Conservation (phyloP, 1,140 invertebrate genomes). For the Pseudomyrmex gracilis region DNA sequence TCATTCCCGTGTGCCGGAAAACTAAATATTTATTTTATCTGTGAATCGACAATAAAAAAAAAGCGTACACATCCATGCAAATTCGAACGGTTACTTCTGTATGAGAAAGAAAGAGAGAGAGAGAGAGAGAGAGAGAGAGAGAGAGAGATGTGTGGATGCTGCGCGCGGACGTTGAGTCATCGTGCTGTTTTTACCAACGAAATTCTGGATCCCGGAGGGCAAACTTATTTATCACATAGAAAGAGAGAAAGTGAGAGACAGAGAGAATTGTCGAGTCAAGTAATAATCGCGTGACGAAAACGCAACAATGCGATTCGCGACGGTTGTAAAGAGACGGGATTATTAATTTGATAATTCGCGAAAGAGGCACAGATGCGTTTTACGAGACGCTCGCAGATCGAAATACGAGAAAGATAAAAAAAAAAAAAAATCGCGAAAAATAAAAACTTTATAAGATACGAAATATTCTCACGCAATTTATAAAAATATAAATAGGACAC, state of each 20-base stretch:
- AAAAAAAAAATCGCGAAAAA: background rate
- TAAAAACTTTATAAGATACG: background rate
- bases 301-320: background rate
- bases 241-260: no score
- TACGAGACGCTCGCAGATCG: background rate
- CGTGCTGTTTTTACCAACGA: slow-evolving; percentile 36
- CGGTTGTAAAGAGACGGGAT: background rate
- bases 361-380: background rate
- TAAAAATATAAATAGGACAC: background rate
- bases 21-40: no score
- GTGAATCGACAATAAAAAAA: no score
- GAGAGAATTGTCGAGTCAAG: background rate
- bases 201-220: background rate
- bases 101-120: background rate
- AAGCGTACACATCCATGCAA: no score
- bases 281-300: slow-evolving; percentile 4
- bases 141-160: background rate
- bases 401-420: background rate
- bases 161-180: slow-evolving; percentile 52
- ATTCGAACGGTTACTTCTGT: no score
- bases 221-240: slow-evolving; percentile 20
- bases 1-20: no score
- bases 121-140: background rate
- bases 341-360: background rate
- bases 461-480: background rate